These are phyloP conservation scores for Linnaemya tessellans DNA, from an alignment of 2,888 invertebrate genomes.

Conservation along the genomic window DNA sequence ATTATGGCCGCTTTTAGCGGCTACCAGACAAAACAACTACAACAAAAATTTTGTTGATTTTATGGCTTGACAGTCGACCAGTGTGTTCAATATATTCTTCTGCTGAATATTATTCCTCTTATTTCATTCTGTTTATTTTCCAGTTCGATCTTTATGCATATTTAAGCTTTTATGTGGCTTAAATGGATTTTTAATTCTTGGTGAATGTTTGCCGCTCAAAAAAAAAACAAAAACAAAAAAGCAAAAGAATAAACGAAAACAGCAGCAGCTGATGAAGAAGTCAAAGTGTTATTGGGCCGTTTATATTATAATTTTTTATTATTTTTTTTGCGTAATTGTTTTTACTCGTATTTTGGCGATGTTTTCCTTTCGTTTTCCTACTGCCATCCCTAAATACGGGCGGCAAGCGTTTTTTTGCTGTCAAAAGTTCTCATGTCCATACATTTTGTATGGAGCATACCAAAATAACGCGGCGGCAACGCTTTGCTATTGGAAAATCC, in stretches of 20 bases:
- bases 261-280: slow-evolving; percentile 60
- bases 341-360: slow-evolving; percentile 28
- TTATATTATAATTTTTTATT: neutral
- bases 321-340: slow-evolving; percentile 49
- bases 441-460: too few species aligned
- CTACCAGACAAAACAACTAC: neutral
- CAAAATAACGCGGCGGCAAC: too few species aligned
- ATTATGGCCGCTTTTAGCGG: slow-evolving; percentile 49
- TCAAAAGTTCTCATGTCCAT: too few species aligned
- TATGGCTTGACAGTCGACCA: slow-evolving; percentile 51
- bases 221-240: neutral
- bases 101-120: slow-evolving; percentile 32
- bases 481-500: too few species aligned
- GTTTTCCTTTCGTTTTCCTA: neutral
- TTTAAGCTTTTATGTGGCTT: slow-evolving; percentile 63
- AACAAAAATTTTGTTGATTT: slow-evolving; percentile 40
- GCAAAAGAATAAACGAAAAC: too few species aligned
- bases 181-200: slow-evolving; percentile 59
- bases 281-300: slow-evolving; percentile 24
- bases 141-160: slow-evolving; percentile 53
- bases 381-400: too few species aligned
- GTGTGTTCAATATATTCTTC: slow-evolving; percentile 50
- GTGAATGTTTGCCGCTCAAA: slow-evolving; percentile 38
- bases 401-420: too few species aligned
- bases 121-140: slow-evolving; percentile 2